Evolutionary conservation across 2,888 invertebrate species (phyloP).

Genomic region (Parochlus steinenii): DNA sequence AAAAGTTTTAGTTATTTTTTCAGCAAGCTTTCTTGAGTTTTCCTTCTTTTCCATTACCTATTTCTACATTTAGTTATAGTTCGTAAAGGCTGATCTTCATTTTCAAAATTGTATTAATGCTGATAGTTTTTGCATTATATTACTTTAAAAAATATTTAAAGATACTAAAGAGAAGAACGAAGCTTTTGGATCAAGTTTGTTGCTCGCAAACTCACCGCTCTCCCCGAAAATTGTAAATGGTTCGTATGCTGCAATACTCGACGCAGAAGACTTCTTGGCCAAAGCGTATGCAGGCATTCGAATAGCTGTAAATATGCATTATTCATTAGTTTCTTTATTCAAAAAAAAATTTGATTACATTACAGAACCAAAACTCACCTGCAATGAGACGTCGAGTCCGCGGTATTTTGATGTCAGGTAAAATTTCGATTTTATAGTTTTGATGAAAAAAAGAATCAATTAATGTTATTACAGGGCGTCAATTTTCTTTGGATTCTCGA

Average conservation of each 20-base stretch:
- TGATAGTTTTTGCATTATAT: too few species aligned
- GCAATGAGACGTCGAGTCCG: slow-evolving; percentile 74
- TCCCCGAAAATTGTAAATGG: slow-evolving; percentile 93
- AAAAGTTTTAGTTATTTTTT: too few species aligned
- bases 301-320: slow-evolving; percentile 24
- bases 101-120: too few species aligned
- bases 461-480: slow-evolving; percentile 35
- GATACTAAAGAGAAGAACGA: slow-evolving; percentile 72
- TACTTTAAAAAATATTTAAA: too few species aligned
- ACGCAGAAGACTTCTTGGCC: slow-evolving; percentile 34
- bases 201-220: slow-evolving; percentile 88
- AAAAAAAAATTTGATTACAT: slow-evolving; percentile 1
- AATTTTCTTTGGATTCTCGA: slow-evolving; percentile 79
- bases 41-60: too few species aligned
- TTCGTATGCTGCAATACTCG: slow-evolving; percentile 81
- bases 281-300: slow-evolving; percentile 30
- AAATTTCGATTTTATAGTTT: slow-evolving; percentile 8
- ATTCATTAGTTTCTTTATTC: slow-evolving; percentile 1
- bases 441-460: slow-evolving; percentile 3
- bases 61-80: too few species aligned
- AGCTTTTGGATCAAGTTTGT: slow-evolving; percentile 81
- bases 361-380: slow-evolving; percentile 32
- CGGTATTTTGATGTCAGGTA: slow-evolving; percentile 73
- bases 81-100: too few species aligned
- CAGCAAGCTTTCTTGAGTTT: too few species aligned